phyloP scores from a whole-genome alignment of 2,113 vertebrate species.

The Crotalus viridis region DNA sequence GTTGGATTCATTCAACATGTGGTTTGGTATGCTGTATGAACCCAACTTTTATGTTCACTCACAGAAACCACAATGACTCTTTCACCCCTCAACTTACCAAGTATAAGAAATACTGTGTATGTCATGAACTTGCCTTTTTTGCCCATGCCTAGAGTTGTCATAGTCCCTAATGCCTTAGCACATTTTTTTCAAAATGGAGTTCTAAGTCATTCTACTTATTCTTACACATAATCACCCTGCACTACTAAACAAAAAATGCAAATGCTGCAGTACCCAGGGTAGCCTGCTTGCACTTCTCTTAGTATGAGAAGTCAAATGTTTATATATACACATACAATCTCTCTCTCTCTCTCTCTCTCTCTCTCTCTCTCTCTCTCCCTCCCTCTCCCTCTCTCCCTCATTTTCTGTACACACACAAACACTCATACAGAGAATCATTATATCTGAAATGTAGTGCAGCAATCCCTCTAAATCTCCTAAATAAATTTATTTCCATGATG shows the following conservation, averaged over 20 bases:
- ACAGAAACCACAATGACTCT: neutral
- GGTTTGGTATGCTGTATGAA: neutral
- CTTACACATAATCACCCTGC: neutral
- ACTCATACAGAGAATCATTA: neutral
- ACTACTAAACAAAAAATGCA: neutral
- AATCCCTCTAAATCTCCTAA: neutral
- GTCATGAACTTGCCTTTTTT: neutral
- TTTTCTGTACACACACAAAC: neutral
- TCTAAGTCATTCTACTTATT: neutral
- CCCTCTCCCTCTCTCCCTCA: fast-evolving
- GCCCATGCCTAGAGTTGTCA: neutral
- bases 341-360: too few relatives aligned
- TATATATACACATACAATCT: neutral
- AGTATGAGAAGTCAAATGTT: neutral
- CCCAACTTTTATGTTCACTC: neutral
- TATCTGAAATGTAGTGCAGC: neutral
- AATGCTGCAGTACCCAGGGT: neutral
- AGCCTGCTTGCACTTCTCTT: neutral
- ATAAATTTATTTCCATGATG: constrained; percentile 20
- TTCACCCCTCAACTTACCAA: neutral
- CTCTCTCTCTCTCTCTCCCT: neutral
- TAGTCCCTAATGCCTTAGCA: neutral
- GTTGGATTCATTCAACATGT: neutral
- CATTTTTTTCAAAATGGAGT: neutral
- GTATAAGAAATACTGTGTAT: neutral